Evolutionary conservation across 92 coral and sea anemone species (phyloP), one percentile per base, ranked within the genome.

Genomic region (Desmophyllum pertusum): DNA sequence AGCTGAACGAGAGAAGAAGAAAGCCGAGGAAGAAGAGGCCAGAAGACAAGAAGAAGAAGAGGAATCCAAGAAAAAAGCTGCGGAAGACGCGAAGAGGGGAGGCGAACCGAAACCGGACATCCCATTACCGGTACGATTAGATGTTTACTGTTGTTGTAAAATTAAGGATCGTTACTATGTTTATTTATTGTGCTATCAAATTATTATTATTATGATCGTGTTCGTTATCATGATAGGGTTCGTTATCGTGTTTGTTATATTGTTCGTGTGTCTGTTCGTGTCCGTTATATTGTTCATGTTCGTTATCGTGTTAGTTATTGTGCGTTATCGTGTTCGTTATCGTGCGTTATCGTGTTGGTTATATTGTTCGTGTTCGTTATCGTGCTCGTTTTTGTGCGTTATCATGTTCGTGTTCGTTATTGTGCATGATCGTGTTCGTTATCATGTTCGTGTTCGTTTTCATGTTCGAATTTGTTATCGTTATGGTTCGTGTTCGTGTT

Each of bases 1-100:
- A 40, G 94, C 74, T 39, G 98, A 95, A 55, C 90, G 98, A n/a
- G 85, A 88, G 48, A 89, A 79, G 79, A 91, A 91, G 40, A 86
- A 88, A 74, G 94, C 86, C 11, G 91, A 90, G 33, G 95, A 89
- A 64, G 95, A 92, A 80, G 90, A 87, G 42, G 82, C 83, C 43
- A 86, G 84, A 68, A 79, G 84, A 61, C 78, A 86, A 30, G 81
- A 84, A 62, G 82, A 74, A 15, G 87, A 90, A 27, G 95, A 84
- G 64, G 91, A 79, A 77, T 88, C 83, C 46, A 73, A 41, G 79
- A 83, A 76, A 39, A 87, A 68, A 59, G 88, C 85, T 0, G 91
- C 91, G 67, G 93, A 91, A 40, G 96, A 92, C 77, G 82, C 89
- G 37, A 86, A 86, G 76, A 81, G 85, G 55, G 81, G 53, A 23